Evolutionary conservation across 92 coral and sea anemone genomes (phyloP).

Genomic region (Phymanthus crucifer): DNA sequence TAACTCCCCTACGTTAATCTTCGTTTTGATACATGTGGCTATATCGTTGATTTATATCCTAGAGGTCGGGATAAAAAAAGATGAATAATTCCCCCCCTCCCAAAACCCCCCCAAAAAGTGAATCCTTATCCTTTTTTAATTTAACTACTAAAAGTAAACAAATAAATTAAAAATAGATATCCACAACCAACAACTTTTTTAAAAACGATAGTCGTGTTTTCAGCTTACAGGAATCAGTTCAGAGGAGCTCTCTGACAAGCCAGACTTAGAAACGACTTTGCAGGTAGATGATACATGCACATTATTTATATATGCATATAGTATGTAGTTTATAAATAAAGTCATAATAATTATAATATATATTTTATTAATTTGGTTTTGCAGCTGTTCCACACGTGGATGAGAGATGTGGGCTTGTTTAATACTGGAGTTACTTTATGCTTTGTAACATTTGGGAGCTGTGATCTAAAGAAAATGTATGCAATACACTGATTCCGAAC

Average conservation of each 20-base stretch:
- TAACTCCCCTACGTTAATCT: no score
- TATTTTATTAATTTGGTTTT: no score
- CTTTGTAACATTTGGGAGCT: constrained; percentile 59
- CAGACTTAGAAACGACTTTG: constrained; percentile 41
- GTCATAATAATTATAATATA: background rate
- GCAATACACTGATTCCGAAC: background rate
- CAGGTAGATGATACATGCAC: no score
- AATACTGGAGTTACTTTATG: constrained; percentile 27
- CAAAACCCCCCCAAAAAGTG: background rate
- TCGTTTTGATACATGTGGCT: no score
- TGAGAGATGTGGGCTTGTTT: constrained; percentile 37
- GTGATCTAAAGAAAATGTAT: constrained; percentile 60
- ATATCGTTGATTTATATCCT: no score
- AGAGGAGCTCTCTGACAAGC: constrained; percentile 43
- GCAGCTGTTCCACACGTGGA: constrained; percentile 41
- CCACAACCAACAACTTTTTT: no score
- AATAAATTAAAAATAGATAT: background rate
- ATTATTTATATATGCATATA: no score
- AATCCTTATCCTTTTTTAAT: background rate
- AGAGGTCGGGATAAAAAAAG: no score
- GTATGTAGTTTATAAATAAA: no score
- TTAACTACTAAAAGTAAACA: background rate
- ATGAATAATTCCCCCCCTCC: no score
- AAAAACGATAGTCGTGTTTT: no score
- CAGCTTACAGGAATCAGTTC: constrained; percentile 54